Evolutionary conservation across 92 coral and sea anemone genomes (phyloP), one percentile per base, ranked within the genome.

Genomic region (Ricordea florida): DNA sequence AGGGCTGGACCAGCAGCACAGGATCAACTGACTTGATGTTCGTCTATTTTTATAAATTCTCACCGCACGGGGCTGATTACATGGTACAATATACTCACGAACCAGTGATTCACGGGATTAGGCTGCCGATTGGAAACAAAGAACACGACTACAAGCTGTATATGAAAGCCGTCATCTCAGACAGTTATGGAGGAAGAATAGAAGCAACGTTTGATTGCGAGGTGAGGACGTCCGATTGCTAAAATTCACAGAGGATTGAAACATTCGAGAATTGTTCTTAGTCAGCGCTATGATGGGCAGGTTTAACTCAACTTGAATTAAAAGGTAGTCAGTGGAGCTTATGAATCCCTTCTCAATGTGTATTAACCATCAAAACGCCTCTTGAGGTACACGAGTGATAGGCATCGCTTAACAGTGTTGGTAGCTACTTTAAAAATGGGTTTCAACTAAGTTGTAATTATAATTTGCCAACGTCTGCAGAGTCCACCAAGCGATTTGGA

Each of bases 1-100:
- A 37, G n/a, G 60, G 73, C 22, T 85, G 90, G 85, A 32, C 38
- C 6, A 56, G 60, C 49, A 56, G 30, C 13, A 15, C 58, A 2
- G 73, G 73, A 21, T 23, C 57, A 1, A 33, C 47, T 11, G 61
- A 45, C 23, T 25, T 75, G 18, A 5, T 62, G 0, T 75, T 34
- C 24, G 49, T 35, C 10, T 75, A 45, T 43, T 61, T 65, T 33
- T 75, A 75, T 72, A 49, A 36, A 24, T 47, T 63, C 2, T 48
- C 42, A 7, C 72, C 73, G 3, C 11, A 28, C 28, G 82, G 61
- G 25, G 36, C 36, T 1, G 62, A 62, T 13, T 34, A 46, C 48
- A 10, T 75, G 34, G 18, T 75, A 31, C 82, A 75, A 15, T 50
- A 49, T 53, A 51, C 41, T 4, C 47, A 52, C 20, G 29, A 62